A percentile compares a stretch with the other conserved stretches of the same genome.
Conservation (phyloP, 1,140 invertebrate species). For the Drosophila mayri region DNA sequence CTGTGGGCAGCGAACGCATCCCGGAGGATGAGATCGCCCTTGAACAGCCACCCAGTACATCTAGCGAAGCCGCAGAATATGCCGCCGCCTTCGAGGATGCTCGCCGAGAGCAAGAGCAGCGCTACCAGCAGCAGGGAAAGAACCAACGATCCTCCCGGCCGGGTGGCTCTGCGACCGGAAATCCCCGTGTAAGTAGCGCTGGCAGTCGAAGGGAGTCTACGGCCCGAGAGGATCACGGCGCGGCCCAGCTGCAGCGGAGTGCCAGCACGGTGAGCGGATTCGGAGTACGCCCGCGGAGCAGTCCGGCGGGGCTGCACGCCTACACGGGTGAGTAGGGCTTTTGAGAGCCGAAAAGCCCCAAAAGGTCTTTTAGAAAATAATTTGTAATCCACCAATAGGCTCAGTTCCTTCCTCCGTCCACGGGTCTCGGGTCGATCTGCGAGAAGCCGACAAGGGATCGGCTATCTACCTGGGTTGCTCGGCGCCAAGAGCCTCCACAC, state of each 20-base stretch:
- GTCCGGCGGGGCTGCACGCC: conserved; percentile 90
- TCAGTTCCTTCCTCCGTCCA: conserved; percentile 88
- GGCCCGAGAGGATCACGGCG: conserved; percentile 16
- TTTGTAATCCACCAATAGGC: conserved; percentile 56
- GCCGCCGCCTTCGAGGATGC: conserved; percentile 72
- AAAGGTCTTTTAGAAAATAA: background rate
- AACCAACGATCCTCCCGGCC: conserved; percentile 51
- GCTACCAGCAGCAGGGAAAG: conserved; percentile 33
- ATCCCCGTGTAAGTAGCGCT: conserved; percentile 66
- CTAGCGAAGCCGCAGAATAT: conserved; percentile 68
- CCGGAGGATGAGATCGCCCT: conserved; percentile 74
- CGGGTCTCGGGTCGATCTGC: conserved; percentile 89
- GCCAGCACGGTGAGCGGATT: conserved; percentile 87
- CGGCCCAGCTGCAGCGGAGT: conserved; percentile 82
- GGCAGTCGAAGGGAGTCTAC: conserved; percentile 52
- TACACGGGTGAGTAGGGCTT: conserved; percentile 87
- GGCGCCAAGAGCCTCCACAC: conserved; percentile 72
- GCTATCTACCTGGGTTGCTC: conserved; percentile 85
- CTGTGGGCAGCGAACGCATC: conserved; percentile 73
- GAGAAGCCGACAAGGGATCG: conserved; percentile 86
- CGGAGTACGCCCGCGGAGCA: conserved; percentile 87
- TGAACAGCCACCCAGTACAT: conserved; percentile 65
- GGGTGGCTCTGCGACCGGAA: conserved; percentile 26
- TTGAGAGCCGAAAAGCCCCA: no score
- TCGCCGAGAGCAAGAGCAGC: conserved; percentile 62